Conservation (phyloP, 1,140 invertebrate genomes). For the Melanaphis sacchari region DNA sequence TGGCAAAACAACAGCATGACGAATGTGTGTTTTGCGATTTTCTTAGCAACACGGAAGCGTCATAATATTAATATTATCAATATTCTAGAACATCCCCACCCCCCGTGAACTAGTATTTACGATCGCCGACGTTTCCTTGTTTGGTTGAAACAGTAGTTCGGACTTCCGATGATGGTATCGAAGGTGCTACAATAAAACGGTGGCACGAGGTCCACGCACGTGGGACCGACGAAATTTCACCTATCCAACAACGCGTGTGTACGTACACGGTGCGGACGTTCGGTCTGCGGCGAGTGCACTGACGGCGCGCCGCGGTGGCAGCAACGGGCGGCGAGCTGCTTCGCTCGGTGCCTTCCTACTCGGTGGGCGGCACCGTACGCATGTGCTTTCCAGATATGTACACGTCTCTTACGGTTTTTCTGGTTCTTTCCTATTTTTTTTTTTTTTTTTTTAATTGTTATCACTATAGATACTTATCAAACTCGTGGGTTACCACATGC, state of each 20-base stretch:
- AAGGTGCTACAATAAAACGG: no score
- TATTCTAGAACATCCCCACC: neutral
- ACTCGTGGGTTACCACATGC: neutral
- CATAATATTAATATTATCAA: neutral
- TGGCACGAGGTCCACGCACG: neutral
- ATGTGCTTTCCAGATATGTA: constrained; percentile 32
- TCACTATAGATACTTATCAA: neutral
- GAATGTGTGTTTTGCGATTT: no score
- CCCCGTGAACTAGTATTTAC: neutral
- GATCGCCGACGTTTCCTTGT: neutral
- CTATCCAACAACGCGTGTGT: neutral
- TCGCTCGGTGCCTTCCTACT: neutral
- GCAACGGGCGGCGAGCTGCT: neutral
- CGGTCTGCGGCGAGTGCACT: neutral
- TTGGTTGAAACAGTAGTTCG: neutral
- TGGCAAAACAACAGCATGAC: constrained; percentile 41
- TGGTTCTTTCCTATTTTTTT: neutral
- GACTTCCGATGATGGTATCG: neutral
- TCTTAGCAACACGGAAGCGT: neutral
- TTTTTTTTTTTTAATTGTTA: neutral
- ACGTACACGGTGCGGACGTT: neutral
- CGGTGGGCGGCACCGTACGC: constrained; percentile 51
- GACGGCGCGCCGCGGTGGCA: neutral
- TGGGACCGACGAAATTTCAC: constrained; percentile 2
- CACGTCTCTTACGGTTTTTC: neutral